Conservation (phyloP, 2,797 vertebrate genomes). For the Siniperca undulata region DNA sequence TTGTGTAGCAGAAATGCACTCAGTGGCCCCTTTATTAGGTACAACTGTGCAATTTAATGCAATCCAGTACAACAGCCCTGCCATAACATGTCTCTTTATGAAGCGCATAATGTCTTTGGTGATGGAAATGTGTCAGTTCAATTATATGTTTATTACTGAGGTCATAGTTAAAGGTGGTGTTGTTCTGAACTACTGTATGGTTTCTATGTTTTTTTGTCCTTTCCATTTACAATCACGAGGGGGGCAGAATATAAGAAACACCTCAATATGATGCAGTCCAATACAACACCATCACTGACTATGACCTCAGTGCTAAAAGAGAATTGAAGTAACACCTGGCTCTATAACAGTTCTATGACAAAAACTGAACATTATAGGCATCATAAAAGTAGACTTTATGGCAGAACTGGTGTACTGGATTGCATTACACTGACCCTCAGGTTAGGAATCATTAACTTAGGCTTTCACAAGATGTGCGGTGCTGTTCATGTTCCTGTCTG, state of each 20-base stretch:
- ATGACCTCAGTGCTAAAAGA: neutral
- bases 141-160: neutral
- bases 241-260: neutral
- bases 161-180: neutral
- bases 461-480: neutral
- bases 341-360: neutral
- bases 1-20: neutral
- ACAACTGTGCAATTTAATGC: neutral
- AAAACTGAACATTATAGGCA: neutral
- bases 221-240: neutral
- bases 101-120: neutral
- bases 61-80: neutral
- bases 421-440: neutral
- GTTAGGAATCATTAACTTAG: too few species aligned
- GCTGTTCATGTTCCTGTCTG: constrained; percentile 22
- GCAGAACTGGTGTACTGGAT: neutral
- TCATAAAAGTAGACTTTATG: neutral
- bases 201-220: neutral
- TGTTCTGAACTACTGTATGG: neutral
- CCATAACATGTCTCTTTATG: neutral
- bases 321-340: neutral
- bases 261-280: neutral
- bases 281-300: neutral
- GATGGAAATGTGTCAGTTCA: neutral
- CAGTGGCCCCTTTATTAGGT: neutral